Evolutionary conservation across 2,888 invertebrate genomes (phyloP), one percentile per base, ranked within the genome.

Genomic region (Drosophila mimica): DNA sequence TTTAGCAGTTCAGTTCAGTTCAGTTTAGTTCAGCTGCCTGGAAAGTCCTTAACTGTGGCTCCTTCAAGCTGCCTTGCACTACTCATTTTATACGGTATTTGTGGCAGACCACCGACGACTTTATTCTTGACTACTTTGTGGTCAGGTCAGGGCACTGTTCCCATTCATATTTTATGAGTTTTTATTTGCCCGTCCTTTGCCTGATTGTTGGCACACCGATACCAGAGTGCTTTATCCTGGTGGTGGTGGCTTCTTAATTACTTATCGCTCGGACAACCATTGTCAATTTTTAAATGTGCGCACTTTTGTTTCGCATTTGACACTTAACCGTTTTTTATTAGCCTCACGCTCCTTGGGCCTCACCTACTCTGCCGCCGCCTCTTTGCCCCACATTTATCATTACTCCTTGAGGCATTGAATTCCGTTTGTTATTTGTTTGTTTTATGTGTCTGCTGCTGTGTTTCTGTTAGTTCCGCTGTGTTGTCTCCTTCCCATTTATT

Each of bases 321-420:
- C 78, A 86, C 81, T 83, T 76, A 76, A 82, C 84, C 79, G 79
- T 66, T 66, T 75, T 87, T 82, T 88, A 88, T 88, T 75, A 79
- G 83, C 60, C 59, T 56, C 40, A 30, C 36, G 54, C 3, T 20
- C 1, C 36, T 7, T 36, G 31, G 64, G 64, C 57, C 68, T 60
- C 74, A 57, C 63, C 60, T 52, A 54, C 52, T 30, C 31, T 54
- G 28, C 43, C 49, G 17, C 40, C 31, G 33, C 11, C 46, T 33
- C 8, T 31, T 57, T 17, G 25, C 13, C n/a, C 5, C 36, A 53
- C 65, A 74, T 70, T 78, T 70, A 66, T 70, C 67, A 74, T 67
- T 69, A 52, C 64, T 56, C 40, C 57, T 58, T 46, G 46, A 57
- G 62, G 57, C 66, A 60, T 60, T 38, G 43, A 11, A 20, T 11